Evolutionary conservation across 1,140 invertebrate genomes (phyloP).

Genomic region (Caenorhabditis inopinata): DNA sequence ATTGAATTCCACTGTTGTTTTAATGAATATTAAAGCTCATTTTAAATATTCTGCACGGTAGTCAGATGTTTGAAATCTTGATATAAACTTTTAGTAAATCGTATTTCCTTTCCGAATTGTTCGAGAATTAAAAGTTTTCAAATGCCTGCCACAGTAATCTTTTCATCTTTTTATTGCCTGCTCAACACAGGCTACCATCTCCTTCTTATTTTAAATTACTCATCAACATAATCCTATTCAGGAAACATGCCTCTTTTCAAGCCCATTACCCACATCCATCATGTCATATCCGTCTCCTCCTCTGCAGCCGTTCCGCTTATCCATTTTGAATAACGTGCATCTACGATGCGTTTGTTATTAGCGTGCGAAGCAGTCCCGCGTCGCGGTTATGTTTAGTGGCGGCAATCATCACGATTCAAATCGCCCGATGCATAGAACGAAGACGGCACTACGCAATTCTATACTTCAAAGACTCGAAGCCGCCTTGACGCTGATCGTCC

Average conservation of each 20-base stretch:
- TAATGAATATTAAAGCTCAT: too few species aligned
- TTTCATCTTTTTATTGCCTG: too few species aligned
- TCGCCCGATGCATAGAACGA: neutral
- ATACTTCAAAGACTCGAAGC: neutral
- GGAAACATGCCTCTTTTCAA: neutral
- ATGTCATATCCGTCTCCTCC: neutral
- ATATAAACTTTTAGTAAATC: too few species aligned
- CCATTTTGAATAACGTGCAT: neutral
- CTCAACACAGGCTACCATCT: too few species aligned
- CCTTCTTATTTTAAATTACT: too few species aligned
- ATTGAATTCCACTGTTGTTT: too few species aligned
- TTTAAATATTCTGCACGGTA: too few species aligned
- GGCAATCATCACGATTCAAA: constrained; percentile 25
- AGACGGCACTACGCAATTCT: constrained; percentile 20
- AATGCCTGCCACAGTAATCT: too few species aligned
- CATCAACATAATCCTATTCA: too few species aligned
- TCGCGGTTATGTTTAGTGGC: constrained; percentile 16
- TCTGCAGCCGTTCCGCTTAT: neutral
- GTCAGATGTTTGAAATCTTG: too few species aligned
- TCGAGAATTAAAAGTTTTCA: too few species aligned
- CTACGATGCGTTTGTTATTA: neutral
- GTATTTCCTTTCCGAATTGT: too few species aligned
- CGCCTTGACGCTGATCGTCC: constrained; percentile 8
- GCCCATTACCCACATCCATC: neutral
- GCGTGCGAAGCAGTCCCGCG: constrained; percentile 7